Evolutionary conservation across 2,888 invertebrate species (phyloP).

Genomic region (Parnassius apollo): DNA sequence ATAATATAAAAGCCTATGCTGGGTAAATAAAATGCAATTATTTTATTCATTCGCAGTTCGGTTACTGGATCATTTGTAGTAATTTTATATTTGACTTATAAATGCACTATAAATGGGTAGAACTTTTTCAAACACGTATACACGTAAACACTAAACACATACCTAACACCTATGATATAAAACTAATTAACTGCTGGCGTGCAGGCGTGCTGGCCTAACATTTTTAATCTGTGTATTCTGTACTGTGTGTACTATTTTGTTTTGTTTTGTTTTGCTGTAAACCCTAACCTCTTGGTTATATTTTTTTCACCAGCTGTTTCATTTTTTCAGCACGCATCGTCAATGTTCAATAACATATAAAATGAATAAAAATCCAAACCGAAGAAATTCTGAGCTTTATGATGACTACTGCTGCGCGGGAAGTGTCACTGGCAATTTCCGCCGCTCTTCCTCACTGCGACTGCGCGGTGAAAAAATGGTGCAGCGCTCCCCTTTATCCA

Average conservation of each 20-base stretch:
- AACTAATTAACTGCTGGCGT: too few relatives aligned
- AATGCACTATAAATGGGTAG: too few relatives aligned
- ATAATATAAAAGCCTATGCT: too few relatives aligned
- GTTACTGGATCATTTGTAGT: too few relatives aligned
- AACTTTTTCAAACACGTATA: too few relatives aligned
- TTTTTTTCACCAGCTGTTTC: slow-evolving; percentile 55
- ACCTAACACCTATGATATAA: too few relatives aligned
- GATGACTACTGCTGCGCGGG: slow-evolving; percentile 77
- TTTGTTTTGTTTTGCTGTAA: slow-evolving; percentile 29
- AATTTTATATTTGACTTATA: too few relatives aligned
- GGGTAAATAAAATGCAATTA: too few relatives aligned
- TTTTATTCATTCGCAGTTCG: too few relatives aligned
- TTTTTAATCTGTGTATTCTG: too few relatives aligned
- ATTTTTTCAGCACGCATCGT: slow-evolving; percentile 60
- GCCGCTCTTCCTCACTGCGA: slow-evolving; percentile 85
- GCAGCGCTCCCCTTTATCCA: slow-evolving; percentile 77
- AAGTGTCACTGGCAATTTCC: slow-evolving; percentile 79
- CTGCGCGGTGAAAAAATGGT: slow-evolving; percentile 84
- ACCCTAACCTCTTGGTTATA: slow-evolving; percentile 22
- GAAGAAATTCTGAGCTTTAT: slow-evolving; percentile 68
- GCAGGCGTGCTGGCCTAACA: too few relatives aligned
- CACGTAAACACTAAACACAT: too few relatives aligned
- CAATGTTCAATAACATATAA: slow-evolving; percentile 65
- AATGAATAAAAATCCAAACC: slow-evolving; percentile 71
- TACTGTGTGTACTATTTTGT: slow-evolving; percentile 29